Conservation (phyloP, 1,140 invertebrate genomes). For the Bombus pyrosoma region DNA sequence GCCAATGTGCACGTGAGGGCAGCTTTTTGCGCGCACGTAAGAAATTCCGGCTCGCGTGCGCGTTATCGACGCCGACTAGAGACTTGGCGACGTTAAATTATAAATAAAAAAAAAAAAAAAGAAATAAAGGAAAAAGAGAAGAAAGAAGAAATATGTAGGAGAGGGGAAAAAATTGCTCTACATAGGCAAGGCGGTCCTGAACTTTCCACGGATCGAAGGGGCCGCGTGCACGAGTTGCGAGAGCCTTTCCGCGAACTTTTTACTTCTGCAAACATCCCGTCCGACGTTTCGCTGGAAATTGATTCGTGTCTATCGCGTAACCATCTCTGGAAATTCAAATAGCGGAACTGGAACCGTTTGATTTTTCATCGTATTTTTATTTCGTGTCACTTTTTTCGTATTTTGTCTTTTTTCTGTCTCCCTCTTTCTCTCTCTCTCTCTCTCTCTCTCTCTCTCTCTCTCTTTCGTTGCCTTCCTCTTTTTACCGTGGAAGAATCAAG, state of each 20-base stretch:
- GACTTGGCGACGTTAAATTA: slow-evolving; percentile 61
- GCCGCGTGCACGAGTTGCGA: neutral
- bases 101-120: slow-evolving; percentile 62
- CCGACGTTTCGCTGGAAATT: slow-evolving; percentile 25
- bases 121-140: neutral
- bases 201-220: slow-evolving; percentile 29
- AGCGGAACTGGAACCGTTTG: neutral
- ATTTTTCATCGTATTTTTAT: neutral
- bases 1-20: slow-evolving; percentile 43
- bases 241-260: slow-evolving; percentile 7
- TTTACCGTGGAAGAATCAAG: neutral
- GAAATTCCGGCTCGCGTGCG: slow-evolving; percentile 63
- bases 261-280: slow-evolving; percentile 23
- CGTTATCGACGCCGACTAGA: slow-evolving; percentile 54
- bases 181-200: neutral
- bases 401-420: neutral
- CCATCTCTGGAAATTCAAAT: slow-evolving; percentile 29
- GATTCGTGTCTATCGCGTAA: slow-evolving; percentile 32
- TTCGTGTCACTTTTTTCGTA: no score
- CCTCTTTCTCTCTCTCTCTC: no score
- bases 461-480: no score
- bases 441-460: no score
- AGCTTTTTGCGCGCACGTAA: slow-evolving; percentile 37
- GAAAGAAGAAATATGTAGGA: neutral
- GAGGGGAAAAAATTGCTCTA: slow-evolving; percentile 18